A percentile compares a stretch with the other conserved stretches of the same genome.
Evolutionary conservation across 2,888 invertebrate species (phyloP).

Genomic region (Sinodicranocentrus sp.): DNA sequence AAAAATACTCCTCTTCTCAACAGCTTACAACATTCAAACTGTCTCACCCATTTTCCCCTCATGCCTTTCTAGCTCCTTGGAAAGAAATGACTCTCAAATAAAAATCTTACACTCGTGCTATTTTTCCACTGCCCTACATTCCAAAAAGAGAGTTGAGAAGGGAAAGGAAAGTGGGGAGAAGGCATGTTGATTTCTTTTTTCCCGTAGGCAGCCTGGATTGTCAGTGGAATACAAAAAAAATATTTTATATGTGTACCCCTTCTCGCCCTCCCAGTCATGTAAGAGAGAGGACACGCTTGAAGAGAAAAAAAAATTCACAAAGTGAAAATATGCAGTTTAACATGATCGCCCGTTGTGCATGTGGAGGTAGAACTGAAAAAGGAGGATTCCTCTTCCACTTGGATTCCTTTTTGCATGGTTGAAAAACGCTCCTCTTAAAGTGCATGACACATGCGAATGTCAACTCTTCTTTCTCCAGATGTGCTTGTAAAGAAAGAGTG

Average conservation of each 20-base stretch:
- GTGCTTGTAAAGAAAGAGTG: conserved; percentile 34
- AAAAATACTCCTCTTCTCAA: too few relatives aligned
- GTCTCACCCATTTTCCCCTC: too few relatives aligned
- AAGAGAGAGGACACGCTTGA: too few relatives aligned
- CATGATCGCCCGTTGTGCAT: background rate
- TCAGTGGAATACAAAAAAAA: too few relatives aligned
- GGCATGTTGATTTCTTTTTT: conserved; percentile 6
- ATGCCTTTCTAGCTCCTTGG: too few relatives aligned
- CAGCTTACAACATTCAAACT: too few relatives aligned
- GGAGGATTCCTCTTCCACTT: conserved; percentile 49
- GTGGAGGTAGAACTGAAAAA: background rate
- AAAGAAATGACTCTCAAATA: too few relatives aligned
- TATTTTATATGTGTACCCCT: too few relatives aligned
- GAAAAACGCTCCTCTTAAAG: conserved; percentile 43
- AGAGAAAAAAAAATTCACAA: conserved; percentile 13
- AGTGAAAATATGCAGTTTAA: conserved; percentile 33
- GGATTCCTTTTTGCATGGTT: conserved; percentile 51
- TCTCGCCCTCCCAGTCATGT: too few relatives aligned
- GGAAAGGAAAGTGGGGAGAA: too few relatives aligned
- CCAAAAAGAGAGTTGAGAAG: too few relatives aligned
- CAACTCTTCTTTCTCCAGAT: conserved; percentile 62
- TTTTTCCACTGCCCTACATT: background rate
- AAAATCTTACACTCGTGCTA: background rate
- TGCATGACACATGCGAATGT: conserved; percentile 65
- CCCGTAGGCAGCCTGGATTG: background rate